Evolutionary conservation across 2,113 vertebrate genomes (phyloP).

Genomic region (Pangasianodon gigas): DNA sequence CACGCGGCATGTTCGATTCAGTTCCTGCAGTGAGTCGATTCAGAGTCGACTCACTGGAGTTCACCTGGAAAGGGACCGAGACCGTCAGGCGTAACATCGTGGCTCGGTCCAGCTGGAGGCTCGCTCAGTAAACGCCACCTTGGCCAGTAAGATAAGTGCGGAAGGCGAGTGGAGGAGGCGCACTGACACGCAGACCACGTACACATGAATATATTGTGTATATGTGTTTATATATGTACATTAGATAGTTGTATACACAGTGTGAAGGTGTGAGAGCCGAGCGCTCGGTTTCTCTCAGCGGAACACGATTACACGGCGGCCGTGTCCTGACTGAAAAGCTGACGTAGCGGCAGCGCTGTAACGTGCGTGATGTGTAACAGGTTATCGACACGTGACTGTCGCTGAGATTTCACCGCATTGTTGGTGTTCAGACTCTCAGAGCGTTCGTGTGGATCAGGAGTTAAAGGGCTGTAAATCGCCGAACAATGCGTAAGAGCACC

Average conservation of each 20-base stretch:
- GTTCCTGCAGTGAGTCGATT: not conserved
- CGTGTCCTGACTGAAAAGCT: not conserved
- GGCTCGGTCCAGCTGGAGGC: not conserved
- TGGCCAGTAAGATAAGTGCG: not conserved
- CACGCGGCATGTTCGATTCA: no score
- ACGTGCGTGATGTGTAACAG: not conserved
- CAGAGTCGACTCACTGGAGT: not conserved
- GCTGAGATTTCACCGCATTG: not conserved
- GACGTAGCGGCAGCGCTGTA: not conserved
- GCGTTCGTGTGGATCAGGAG: not conserved
- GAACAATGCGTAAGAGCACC: not conserved
- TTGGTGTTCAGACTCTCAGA: not conserved
- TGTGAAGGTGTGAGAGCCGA: not conserved
- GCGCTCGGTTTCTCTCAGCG: not conserved
- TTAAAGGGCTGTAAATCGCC: not conserved
- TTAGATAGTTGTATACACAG: not conserved
- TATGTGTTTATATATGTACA: not conserved
- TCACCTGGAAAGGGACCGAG: not conserved
- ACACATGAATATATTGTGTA: not conserved
- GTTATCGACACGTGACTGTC: not conserved
- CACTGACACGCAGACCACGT: not conserved
- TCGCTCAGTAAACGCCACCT: fast-evolving
- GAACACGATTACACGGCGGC: not conserved
- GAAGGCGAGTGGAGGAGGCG: not conserved
- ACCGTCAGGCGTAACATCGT: not conserved